Percentiles rank a stretch among this genome's conserved stretches.
phyloP scores from a whole-genome alignment of 2,113 vertebrate genomes.

The Acrocephalus kingi region DNA sequence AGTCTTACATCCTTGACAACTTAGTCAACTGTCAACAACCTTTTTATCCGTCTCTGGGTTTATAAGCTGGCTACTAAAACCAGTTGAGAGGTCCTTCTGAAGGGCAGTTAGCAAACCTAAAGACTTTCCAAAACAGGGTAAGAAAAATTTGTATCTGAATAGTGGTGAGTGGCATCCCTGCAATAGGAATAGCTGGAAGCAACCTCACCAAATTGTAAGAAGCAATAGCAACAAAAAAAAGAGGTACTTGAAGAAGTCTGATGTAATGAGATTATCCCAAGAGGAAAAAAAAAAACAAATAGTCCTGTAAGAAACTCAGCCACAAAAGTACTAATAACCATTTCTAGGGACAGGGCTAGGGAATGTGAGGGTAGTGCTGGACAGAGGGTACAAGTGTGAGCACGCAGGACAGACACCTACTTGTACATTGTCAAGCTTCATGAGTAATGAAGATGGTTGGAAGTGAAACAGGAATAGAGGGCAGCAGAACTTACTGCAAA shows the following conservation, averaged over 20 bases:
- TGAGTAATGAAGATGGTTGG: not conserved
- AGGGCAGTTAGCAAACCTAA: not conserved
- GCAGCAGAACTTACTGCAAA: not conserved
- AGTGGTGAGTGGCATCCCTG: not conserved
- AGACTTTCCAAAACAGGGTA: not conserved
- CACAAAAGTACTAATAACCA: not conserved
- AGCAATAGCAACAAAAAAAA: not conserved
- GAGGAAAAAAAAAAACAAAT: fast-evolving
- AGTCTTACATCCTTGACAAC: not conserved
- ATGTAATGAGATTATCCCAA: not conserved
- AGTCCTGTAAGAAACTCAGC: not conserved
- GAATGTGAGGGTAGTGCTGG: not conserved
- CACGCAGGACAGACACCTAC: not conserved
- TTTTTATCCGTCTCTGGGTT: not conserved
- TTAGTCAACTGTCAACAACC: not conserved
- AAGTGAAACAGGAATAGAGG: not conserved
- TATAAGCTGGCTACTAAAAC: not conserved
- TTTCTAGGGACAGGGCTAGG: not conserved
- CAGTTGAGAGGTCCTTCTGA: not conserved
- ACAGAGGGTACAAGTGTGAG: not conserved
- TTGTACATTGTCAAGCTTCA: not conserved
- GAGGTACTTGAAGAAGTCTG: not conserved
- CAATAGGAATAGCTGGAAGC: not conserved
- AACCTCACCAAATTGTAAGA: not conserved
- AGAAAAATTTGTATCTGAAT: not conserved